Conservation (phyloP, 2,888 invertebrate genomes). For the Nemurella pictetii region DNA sequence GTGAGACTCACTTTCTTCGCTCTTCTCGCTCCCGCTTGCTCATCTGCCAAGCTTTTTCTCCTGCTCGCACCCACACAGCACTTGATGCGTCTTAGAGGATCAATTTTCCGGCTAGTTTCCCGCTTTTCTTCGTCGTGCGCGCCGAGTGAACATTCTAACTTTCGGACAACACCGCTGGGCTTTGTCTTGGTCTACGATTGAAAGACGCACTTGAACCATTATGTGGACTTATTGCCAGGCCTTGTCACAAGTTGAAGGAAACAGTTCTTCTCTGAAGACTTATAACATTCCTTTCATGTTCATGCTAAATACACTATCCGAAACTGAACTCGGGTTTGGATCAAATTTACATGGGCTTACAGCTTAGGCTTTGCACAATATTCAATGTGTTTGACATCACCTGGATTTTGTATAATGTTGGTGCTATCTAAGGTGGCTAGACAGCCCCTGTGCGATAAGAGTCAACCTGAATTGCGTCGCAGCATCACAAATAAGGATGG, state of each 20-base stretch:
- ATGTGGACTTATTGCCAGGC: background rate
- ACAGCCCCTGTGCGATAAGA: too few relatives aligned
- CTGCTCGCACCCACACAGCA: constrained; percentile 4
- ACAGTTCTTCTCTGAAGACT: background rate
- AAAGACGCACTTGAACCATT: background rate
- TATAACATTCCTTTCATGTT: background rate
- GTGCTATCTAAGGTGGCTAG: too few relatives aligned
- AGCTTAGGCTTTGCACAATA: background rate
- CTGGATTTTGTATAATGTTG: too few relatives aligned
- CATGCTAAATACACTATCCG: background rate
- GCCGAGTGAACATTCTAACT: constrained; percentile 24
- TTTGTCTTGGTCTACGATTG: constrained; percentile 15
- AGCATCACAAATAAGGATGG: too few relatives aligned
- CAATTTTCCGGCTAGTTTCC: constrained; percentile 30
- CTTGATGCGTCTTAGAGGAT: constrained; percentile 28
- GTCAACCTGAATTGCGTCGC: too few relatives aligned
- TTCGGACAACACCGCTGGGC: constrained; percentile 28
- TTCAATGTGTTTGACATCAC: background rate
- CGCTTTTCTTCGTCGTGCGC: constrained; percentile 21
- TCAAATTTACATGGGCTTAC: background rate
- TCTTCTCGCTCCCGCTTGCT: background rate
- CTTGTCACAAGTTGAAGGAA: background rate
- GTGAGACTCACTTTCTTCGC: constrained; percentile 21
- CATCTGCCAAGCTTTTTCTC: background rate
- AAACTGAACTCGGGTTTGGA: background rate